Base-by-base conservation (phyloP, 2,888 invertebrate genomes). In the Cataglyphis rosenhaueri region DNA sequence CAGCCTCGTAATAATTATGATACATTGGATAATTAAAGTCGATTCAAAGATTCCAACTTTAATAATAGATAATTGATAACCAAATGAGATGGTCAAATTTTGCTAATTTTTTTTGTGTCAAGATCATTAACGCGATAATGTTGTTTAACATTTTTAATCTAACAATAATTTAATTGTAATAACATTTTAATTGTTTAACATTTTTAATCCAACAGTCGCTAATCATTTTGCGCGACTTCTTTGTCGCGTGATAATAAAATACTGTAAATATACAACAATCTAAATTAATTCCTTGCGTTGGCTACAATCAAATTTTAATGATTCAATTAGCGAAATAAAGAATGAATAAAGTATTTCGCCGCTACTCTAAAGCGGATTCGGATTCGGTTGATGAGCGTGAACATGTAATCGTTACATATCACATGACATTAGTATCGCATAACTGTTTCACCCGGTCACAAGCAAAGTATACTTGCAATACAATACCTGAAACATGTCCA, bases 381-480 rank as follows among this genome's bases (percentile, higher is more conserved):
- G 18, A 66, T 32, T 21, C 21, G 21, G 0, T 0, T 21, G 38
- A 18, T 15, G n/a, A 29, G 29, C 15, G 25, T 38, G n/a, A 10
- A 8, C n/a, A n/a, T 68, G 29, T 71, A 44, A 78, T 73, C 59
- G 44, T 71, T 59, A 44, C 44, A 48, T 44, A 9, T 25, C n/a
- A n/a, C 62, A 35, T 57, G 35, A 73, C 10, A 12, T 15, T 32
- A 52, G 59, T 70, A 68, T 88, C 90, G 76, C 84, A 87, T 90
- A 90, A 89, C 84, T 84, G 89, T 86, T 90, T 86, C 84, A 85
- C 81, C 83, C 83, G 87, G 84, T 87, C 86, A 87, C 76, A 65
- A 74, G 18, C 66, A 62, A 48, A 78, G 81, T 59, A 78, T 85
- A 48, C 44, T 15, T 15, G 15, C 44, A 15, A 15, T 86, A 85